These are phyloP conservation scores for Tryphoninae sp. DNA, from an alignment of 2,888 invertebrate genomes.

Conservation along the genomic window DNA sequence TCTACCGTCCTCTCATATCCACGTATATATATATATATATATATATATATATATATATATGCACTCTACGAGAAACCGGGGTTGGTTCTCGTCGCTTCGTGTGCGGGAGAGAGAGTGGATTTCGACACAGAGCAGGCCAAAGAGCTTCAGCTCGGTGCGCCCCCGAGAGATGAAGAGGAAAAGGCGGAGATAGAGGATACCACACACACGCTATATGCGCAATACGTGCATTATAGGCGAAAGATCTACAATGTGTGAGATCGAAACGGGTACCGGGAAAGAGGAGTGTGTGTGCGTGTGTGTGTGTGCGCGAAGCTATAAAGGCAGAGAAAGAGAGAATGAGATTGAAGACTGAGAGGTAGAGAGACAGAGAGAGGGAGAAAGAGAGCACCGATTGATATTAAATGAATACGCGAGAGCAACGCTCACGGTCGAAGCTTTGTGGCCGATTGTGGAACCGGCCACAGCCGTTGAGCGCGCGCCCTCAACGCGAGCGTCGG, in stretches of 20 bases:
- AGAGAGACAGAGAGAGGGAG: constrained; percentile 34
- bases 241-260: not conserved
- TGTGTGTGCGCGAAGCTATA: not conserved
- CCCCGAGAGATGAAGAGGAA: constrained; percentile 54
- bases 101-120: constrained; percentile 29
- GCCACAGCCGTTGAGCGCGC: constrained; percentile 41
- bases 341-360: constrained; percentile 18
- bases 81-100: not conserved
- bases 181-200: constrained; percentile 56
- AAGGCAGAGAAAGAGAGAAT: constrained; percentile 28
- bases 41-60: not conserved
- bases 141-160: constrained; percentile 13
- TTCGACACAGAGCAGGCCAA: constrained; percentile 25
- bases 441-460: constrained; percentile 59
- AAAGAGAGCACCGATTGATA: constrained; percentile 65
- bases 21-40: not conserved
- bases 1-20: constrained; percentile 8
- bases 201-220: constrained; percentile 17
- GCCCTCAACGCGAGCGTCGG: constrained; percentile 28
- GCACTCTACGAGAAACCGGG: not conserved
- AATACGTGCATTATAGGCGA: not conserved
- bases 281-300: not conserved
- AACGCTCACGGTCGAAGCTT: constrained; percentile 56
- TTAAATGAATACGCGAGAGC: constrained; percentile 64
- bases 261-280: not conserved